Evolutionary conservation across 2,113 vertebrate genomes (phyloP), one percentile per base, ranked within the genome.

Genomic region (Zosterops borbonicus): DNA sequence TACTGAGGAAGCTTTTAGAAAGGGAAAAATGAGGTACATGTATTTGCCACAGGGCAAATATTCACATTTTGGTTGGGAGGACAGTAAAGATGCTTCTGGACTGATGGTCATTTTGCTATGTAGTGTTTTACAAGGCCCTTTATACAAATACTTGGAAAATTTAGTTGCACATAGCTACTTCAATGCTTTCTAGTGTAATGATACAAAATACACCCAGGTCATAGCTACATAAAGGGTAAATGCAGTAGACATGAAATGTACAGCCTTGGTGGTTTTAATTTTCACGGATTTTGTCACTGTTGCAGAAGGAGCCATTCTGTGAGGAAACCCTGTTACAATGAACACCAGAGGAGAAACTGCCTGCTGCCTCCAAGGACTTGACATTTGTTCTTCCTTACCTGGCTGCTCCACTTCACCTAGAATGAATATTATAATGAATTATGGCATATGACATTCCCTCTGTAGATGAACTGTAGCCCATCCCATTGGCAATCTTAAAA

Each of bases 211-310:
- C 21, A 9, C 0, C 1, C 77, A 58, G 10, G 18, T 49, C 12
- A 33, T 67, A 6, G 16, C 12, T 27, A 28, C 4, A 4, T 4
- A 42, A 9, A 33, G 23, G 22, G 8, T 79, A 80, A 83, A 68
- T 52, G 31, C 3, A 60, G 14, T 25, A 49, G 35, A 65, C 4
- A 18, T 15, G 18, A 69, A 68, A 88, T 1, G 5, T 31, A 44
- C 8, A 79, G 7, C 18, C 1, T 2, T 49, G 67, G 9, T 31
- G 31, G 17, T 52, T 94, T 80, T 47, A 4, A 29, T 71, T 90
- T 90, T 67, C 35, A 52, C 0, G 0, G 14, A 8, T 6, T 14
- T 31, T 1, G 2, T 37, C 24, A n/a, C 28, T 41, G 49, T 22
- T 70, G 46, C 24, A 46, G 50, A 70, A 53, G 18, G 5, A 76